Base-by-base conservation (phyloP, 92 coral and sea anemone genomes). In the Anthopleura xanthogrammica region DNA sequence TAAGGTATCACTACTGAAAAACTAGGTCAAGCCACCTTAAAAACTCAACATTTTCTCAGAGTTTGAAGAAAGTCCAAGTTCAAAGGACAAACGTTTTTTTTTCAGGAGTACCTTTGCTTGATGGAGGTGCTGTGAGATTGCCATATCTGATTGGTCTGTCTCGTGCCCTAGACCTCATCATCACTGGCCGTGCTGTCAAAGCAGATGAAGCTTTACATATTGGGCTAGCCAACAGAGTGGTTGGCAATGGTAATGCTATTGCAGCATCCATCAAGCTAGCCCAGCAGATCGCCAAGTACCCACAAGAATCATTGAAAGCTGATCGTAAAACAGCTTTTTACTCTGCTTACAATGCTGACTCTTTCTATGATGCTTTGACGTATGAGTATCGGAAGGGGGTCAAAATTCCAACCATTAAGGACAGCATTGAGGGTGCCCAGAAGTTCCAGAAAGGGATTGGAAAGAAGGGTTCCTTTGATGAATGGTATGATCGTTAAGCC, bases 91-190 rank as follows among this genome's bases (percentile, higher is more conserved):
- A 46, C 9, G n/a, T 46, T 46, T 19, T 64, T 43, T 52, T 58
- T 58, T 22, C 83, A 93, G 97, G 97, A 77, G 92, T 93, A 60
- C 97, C 97, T 14, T 77, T 89, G 65, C 75, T 93, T 72, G 98
- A 95, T 89, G 98, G 98, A 40, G 98, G 98, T n/a, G 95, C 98
- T 3, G 95, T 84, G 1, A 89, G 95, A 60, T 77, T 95, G 76
- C 93, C 94, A 29, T 89, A 91, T 79, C 85, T 93, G 20, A 91
- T 95, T 50, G 98, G 98, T 16, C 94, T 95, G n/a, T 89, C 95
- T 57, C 92, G 95, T 60, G 95, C 97, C 14, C 79, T 93, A 74
- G 98, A 95, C 77, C 90, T 95, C 9, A 91, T 93, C 83, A 90
- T 93, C 85, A 93, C 97, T 13, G 98, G 98, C 54, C 87, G 97